These are phyloP conservation scores for Cephalopachus bancanus DNA, from an alignment of 2,797 vertebrate genomes.

Conservation along the genomic window DNA sequence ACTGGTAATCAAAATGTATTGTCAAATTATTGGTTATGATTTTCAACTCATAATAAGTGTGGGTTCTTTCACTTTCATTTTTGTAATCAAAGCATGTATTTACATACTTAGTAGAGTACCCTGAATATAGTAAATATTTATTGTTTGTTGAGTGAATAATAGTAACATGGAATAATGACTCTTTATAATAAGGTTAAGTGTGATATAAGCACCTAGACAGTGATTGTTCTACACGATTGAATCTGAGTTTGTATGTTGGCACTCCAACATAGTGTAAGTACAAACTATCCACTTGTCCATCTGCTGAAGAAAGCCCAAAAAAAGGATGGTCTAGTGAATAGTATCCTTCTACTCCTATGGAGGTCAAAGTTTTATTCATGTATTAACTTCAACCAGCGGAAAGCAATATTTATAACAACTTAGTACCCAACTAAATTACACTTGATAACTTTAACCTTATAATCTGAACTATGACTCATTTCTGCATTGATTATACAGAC, in stretches of 20 bases:
- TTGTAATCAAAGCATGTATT: neutral
- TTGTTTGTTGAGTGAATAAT: neutral
- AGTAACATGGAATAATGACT: neutral
- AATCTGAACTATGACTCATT: neutral
- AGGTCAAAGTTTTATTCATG: neutral
- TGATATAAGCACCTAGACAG: neutral
- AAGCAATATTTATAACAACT: neutral
- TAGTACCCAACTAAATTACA: neutral
- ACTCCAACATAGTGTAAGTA: neutral
- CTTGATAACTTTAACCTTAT: neutral
- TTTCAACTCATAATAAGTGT: constrained; percentile 30
- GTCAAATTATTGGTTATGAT: neutral
- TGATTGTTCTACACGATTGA: neutral
- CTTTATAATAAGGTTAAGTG: neutral
- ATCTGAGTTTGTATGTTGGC: neutral
- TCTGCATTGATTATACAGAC: neutral
- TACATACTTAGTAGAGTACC: neutral
- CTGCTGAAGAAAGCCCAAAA: neutral
- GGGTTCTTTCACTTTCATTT: neutral
- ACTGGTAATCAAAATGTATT: neutral
- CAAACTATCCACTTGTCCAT: neutral
- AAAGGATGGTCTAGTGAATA: neutral
- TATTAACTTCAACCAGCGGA: neutral
- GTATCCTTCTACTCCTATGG: neutral
- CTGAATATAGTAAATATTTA: neutral